Base-by-base conservation (phyloP, 2,113 vertebrate species). In the Polyodon spathula region DNA sequence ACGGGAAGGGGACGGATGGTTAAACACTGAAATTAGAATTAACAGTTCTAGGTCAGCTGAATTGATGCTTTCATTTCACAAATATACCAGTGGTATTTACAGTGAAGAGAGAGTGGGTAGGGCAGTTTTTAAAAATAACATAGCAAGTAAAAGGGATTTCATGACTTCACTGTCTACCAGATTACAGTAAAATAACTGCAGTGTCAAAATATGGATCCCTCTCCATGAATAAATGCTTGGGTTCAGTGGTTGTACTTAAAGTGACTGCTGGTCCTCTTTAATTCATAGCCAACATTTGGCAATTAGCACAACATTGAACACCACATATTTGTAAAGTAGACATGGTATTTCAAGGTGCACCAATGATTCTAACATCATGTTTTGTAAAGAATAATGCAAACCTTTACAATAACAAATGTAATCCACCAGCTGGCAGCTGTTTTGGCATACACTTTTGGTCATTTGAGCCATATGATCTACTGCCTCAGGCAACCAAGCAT, bases 271-370 rank as follows among this genome's bases (percentile, higher is more conserved):
- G 70, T 81, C 83, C 78, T 83, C 79, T 83, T 80, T 74, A 63
- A 63, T 71, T 74, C 74, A 73, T 73, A 78, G 78, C 78, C 76
- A 77, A 71, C 12, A 53, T 53, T 53, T 16, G 51, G 61, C 42
- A 27, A 27, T 27, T 27, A 27, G 27, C 27, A 27, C 3, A 27
- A 27, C 27, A 27, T 3, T 27, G 27, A 27, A 27, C 50, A 79
- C 76, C 78, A 76, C 81, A 85, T 84, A 82, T 85, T 84, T 82
- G 68, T 74, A 67, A 81, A 83, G 80, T 66, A 82, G 73, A 81
- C 74, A 58, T 79, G 82, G 78, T 9, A 15, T 53, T 39, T 39
- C 12, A 41, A 10, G 44, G 8, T 46, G 7, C 12, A 8, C 1
- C 8, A 46, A 46, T 46, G 44, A 46, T 8, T 46, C 14, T 46